Base-by-base conservation (phyloP, 1,140 invertebrate species). In the Luehdorfia chinensis region DNA sequence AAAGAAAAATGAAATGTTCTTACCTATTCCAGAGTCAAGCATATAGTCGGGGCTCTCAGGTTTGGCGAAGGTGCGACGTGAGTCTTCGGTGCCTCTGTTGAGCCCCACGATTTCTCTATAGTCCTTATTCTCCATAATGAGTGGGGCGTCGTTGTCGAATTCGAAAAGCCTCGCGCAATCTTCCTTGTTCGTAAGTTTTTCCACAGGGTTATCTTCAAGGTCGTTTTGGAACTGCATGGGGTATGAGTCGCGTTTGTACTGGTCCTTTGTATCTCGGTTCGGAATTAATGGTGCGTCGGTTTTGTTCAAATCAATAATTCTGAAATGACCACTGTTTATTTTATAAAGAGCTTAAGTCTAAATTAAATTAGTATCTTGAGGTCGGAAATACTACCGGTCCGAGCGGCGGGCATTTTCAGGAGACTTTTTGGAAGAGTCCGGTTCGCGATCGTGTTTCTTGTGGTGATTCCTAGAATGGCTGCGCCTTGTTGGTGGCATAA, bases 21-120 rank as follows among this genome's bases (percentile, higher is more conserved):
- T 65, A 87, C 86, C 85, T 54, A 87, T 87, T 75, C 86, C 86
- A 56, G 87, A 87, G 62, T 87, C 87, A 57, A 79, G 84, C 87
- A 88, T 87, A 43, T 86, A 84, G 66, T 88, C 87, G n/a, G 87
- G 84, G 59, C 85, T 87, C 33, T 77, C 76, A 12, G 77, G 71
- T 49, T 86, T 86, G 2, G 75, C 69, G 57, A 86, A 84, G 7
- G 79, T 86, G 23, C 81, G 75, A 45, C 78, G 61, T 1, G 71
- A 75, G 53, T 85, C 79, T 23, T 80, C 75, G 6, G 75, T 75
- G 51, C 75, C 79, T 79, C 76, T 84, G 54, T 80, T 79, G 41
- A 84, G 67, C 14, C 72, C 72, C 6, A 84, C 66, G 46, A 86
- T 76, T 51, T 85, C 81, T 47, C 79, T 62, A 37, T 76, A 85